phyloP scores from a whole-genome alignment of 2,113 vertebrate species.

The Eurystomus gularis region DNA sequence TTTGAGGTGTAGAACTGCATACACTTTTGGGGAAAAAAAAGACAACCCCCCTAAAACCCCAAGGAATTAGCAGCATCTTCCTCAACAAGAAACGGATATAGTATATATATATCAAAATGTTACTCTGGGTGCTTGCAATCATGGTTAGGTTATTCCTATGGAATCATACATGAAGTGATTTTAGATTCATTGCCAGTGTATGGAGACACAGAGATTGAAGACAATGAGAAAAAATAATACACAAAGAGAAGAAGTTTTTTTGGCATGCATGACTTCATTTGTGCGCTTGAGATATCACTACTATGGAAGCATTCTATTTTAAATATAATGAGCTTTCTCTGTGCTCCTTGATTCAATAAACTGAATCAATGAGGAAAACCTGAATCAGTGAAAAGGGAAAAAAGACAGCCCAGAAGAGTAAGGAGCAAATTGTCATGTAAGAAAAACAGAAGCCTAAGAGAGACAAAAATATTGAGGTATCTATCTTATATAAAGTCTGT shows the following conservation, averaged over 20 bases:
- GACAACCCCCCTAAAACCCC: fast-evolving
- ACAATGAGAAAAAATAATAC: not conserved
- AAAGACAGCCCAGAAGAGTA: not conserved
- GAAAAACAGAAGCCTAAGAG: not conserved
- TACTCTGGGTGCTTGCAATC: not conserved
- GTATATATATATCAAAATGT: not conserved
- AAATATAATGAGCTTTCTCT: not conserved
- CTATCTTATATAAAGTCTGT: not conserved
- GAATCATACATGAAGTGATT: not conserved
- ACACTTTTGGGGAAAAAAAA: not conserved
- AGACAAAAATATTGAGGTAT: not conserved
- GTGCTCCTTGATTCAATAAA: not conserved
- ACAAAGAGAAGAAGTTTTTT: not conserved
- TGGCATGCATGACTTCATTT: not conserved
- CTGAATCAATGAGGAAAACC: not conserved
- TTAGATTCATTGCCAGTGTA: not conserved
- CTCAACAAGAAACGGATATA: not conserved
- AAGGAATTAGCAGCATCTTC: not conserved
- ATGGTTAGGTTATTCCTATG: not conserved
- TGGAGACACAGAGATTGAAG: not conserved
- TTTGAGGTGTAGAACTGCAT: not conserved
- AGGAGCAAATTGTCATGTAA: not conserved
- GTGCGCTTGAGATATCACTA: not conserved
- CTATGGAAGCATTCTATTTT: not conserved
- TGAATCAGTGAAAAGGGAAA: not conserved